Evolutionary conservation across 2,888 invertebrate species (phyloP), one percentile per base, ranked within the genome.

Genomic region (Osmoderma eremita): DNA sequence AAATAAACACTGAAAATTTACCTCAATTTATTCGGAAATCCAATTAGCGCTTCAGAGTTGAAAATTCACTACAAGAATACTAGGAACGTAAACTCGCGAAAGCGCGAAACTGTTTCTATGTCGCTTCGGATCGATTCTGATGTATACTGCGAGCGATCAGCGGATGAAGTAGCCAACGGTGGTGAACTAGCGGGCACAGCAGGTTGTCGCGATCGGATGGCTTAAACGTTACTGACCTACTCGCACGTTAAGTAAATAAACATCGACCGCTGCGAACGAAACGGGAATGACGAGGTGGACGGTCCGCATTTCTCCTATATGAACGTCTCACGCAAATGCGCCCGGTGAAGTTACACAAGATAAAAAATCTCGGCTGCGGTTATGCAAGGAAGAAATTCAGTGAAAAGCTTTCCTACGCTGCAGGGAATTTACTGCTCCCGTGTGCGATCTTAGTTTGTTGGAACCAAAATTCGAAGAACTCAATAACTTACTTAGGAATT

Each of bases 301-400:
- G 63, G 67, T 69, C 54, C 65, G 58, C 56, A 65, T 38, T 65
- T 63, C 68, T 50, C 67, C 69, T 72, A 70, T 66, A 71, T 67
- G 67, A 68, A 64, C 70, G 66, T 69, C 67, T 71, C 70, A 63
- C 70, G 63, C 56, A 20, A n/a, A 15, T 15, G 22, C 8, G 22
- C 17, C 39, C 69, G 68, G 62, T 65, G 63, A 66, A 67, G 75
- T 75, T 76, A 75, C 74, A 75, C 76, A 76, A 75, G 74, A 69
- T 71, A 72, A 72, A 73, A 30, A 74, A 67, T 71, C 69, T 67
- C 70, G 66, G 72, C 75, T 76, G 75, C 70, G 66, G 72, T 75
- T 76, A 76, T 75, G 76, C 76, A 76, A 76, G 76, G 69, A 73
- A 74, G 73, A 73, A 74, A 74, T 74, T 73, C 69, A 69, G 71